These are phyloP conservation scores for Polia nebulosa DNA, from an alignment of 2,888 invertebrate species.

Conservation along the genomic window DNA sequence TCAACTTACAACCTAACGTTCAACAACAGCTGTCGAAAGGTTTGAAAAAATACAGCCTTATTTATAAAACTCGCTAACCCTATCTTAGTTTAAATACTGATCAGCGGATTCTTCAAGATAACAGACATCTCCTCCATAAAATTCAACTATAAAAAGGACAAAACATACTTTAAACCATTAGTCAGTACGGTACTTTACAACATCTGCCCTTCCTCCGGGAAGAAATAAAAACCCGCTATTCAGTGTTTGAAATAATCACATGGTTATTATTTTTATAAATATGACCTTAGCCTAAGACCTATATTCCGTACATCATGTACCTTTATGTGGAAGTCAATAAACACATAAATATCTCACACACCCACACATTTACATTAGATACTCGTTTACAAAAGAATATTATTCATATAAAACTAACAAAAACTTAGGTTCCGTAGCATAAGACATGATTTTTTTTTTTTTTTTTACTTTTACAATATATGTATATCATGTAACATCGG, in stretches of 20 bases:
- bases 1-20: neutral
- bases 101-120: too few species aligned
- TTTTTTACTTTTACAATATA: slow-evolving; percentile 22
- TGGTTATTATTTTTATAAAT: too few species aligned
- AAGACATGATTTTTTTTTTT: slow-evolving; percentile 28
- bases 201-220: too few species aligned
- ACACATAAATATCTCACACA: slow-evolving; percentile 29
- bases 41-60: too few species aligned
- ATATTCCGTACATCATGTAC: neutral
- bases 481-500: slow-evolving; percentile 14
- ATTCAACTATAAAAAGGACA: too few species aligned
- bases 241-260: too few species aligned
- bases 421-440: slow-evolving; percentile 40
- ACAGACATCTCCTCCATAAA: too few species aligned
- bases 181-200: too few species aligned
- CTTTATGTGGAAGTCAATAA: slow-evolving; percentile 24
- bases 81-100: too few species aligned
- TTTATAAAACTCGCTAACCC: too few species aligned
- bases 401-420: slow-evolving; percentile 34
- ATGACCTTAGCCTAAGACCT: neutral
- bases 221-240: too few species aligned
- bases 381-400: slow-evolving; percentile 39
- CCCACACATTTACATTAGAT: slow-evolving; percentile 50
- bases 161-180: too few species aligned
- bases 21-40: neutral